Conservation (phyloP, 2,888 invertebrate species). For the Crematogaster levior region DNA sequence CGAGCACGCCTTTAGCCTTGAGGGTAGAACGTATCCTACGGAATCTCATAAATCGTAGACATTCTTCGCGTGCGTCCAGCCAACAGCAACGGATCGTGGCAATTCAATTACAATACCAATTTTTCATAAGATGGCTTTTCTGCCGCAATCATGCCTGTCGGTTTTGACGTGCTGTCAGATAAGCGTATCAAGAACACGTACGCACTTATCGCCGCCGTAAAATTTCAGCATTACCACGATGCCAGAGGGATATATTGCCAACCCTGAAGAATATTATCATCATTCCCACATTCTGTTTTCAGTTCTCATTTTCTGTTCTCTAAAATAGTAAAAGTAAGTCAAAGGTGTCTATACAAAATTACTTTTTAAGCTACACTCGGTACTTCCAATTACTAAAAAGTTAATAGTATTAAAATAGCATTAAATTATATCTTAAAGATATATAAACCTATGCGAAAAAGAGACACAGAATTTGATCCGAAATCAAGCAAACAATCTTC, state of each 20-base stretch:
- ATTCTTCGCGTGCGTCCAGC: conserved; percentile 64
- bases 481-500: background rate
- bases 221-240: conserved; percentile 36
- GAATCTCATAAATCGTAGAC: conserved; percentile 73
- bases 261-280: conserved; percentile 2
- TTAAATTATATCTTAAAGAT: no score
- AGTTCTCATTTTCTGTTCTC: conserved; percentile 21
- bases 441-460: background rate
- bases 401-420: background rate
- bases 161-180: conserved; percentile 53
- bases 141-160: conserved; percentile 52
- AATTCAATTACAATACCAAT: conserved; percentile 73
- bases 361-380: background rate
- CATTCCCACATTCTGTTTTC: background rate
- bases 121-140: conserved; percentile 57
- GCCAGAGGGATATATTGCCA: background rate
- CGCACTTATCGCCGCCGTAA: conserved; percentile 36
- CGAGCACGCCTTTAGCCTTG: conserved; percentile 47
- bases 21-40: conserved; percentile 50
- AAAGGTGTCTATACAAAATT: background rate
- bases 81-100: conserved; percentile 48
- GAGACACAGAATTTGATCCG: background rate
- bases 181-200: conserved; percentile 30
- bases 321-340: background rate
- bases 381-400: conserved; percentile 2